Evolutionary conservation across 2,797 vertebrate species (phyloP), one percentile per base, ranked within the genome.

Genomic region (Austrolebias charrua): DNA sequence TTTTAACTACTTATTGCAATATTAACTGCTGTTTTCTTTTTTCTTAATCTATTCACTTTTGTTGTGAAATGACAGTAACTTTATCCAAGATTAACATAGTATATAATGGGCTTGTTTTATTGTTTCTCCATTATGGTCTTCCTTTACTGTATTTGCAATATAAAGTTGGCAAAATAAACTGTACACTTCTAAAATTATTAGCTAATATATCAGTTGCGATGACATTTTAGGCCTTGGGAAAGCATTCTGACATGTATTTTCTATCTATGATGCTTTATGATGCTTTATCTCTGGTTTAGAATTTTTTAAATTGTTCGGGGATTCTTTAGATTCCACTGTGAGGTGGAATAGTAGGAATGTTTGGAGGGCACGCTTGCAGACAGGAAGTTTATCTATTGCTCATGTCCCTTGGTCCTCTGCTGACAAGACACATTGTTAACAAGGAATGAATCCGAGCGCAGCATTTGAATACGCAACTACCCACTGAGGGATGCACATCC

Each of bases 351-450:
- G 61, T 67, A 61, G 66, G 60, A 55, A 85, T 81, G 71, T 78
- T 86, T 87, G 60, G 66, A 66, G 78, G 76, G 72, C 87, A 82
- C 79, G 83, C 87, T 86, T 85, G 82, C 82, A 78, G 78, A 83
- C 89, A 91, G 90, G 91, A 92, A 92, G 92, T 93, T 91, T 91
- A 91, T 90, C 80, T 80, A 76, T 87, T 86, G 84, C 63, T 85
- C 86, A 90, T 88, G 86, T 85, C 85, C 85, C 87, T 78, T 69
- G 68, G 81, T 79, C 68, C 65, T 89, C 87, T 63, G 66, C 76
- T 83, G 86, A 87, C 78, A 83, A 82, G 79, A 84, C 57, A 38
- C 57, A 63, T 71, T 87, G 84, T 78, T 89, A 88, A 91, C 86
- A 80, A 55, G 68, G 69, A 87, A 75, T 88, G 79, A 90, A 91